Conservation (phyloP, 2,888 invertebrate species). For the Euspilapteryx auroguttella region DNA sequence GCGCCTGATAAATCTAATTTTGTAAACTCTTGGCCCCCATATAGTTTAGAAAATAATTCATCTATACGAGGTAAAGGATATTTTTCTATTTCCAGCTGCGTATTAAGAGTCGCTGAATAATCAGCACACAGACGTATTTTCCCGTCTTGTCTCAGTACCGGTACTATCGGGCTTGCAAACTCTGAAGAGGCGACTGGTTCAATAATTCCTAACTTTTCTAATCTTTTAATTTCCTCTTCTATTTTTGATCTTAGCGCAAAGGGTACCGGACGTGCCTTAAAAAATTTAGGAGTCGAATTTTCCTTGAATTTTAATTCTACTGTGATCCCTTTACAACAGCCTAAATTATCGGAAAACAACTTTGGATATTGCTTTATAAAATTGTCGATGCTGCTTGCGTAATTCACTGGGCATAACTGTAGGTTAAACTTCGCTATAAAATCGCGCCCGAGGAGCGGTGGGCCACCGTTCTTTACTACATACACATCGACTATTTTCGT, state of each 20-base stretch:
- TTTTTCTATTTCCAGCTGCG: neutral
- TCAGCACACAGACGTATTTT: neutral
- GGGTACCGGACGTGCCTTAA: neutral
- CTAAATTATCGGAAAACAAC: neutral
- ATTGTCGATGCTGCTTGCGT: too few species aligned
- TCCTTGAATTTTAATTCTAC: neutral
- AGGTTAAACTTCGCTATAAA: neutral
- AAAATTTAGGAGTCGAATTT: neutral
- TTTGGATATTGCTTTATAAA: too few species aligned
- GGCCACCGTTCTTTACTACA: neutral
- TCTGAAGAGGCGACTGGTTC: neutral
- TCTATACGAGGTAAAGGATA: slow-evolving; percentile 1
- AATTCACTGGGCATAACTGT: too few species aligned
- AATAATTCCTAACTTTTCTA: neutral
- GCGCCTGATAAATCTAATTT: neutral
- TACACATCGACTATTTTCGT: neutral
- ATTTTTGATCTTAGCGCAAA: neutral
- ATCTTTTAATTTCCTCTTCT: neutral
- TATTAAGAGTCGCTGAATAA: neutral
- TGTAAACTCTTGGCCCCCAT: neutral
- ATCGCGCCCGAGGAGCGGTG: too few species aligned
- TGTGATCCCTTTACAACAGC: neutral
- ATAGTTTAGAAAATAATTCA: neutral
- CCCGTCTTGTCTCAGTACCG: neutral
- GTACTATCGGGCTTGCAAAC: neutral